A percentile compares a stretch with the other conserved stretches of the same genome.
Evolutionary conservation across 2,888 invertebrate genomes (phyloP).

Genomic region (Melieria crassipennis): DNA sequence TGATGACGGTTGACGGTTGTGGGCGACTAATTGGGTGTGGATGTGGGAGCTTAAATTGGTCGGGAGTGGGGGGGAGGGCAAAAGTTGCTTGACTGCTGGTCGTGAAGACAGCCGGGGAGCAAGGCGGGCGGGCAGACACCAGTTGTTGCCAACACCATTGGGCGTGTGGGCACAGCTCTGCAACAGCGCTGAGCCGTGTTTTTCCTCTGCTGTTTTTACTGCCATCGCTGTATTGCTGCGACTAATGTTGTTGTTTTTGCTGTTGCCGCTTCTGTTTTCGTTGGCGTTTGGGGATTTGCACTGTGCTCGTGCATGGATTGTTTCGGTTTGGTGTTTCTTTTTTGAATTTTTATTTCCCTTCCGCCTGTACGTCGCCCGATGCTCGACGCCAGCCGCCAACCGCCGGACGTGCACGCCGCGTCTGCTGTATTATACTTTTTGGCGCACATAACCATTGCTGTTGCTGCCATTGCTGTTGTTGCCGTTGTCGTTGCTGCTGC

Average conservation of each 20-base stretch:
- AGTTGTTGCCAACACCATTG: slow-evolving; percentile 32
- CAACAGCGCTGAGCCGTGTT: slow-evolving; percentile 42
- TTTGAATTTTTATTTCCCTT: slow-evolving; percentile 39
- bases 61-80: slow-evolving; percentile 46
- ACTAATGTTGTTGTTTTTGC: slow-evolving; percentile 28
- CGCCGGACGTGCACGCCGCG: slow-evolving; percentile 15
- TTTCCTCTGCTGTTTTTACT: slow-evolving; percentile 39
- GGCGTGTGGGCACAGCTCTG: slow-evolving; percentile 15
- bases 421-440: slow-evolving; percentile 33
- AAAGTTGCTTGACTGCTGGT: slow-evolving; percentile 28
- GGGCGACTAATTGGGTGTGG: slow-evolving; percentile 63
- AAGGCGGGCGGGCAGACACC: slow-evolving; percentile 11
- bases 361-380: slow-evolving; percentile 13
- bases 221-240: slow-evolving; percentile 28
- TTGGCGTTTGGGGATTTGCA: slow-evolving; percentile 38
- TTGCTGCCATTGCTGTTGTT: slow-evolving; percentile 24
- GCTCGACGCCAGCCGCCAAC: slow-evolving; percentile 9
- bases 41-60: slow-evolving; percentile 61
- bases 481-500: slow-evolving; percentile 17
- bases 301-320: slow-evolving; percentile 52
- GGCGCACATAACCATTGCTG: slow-evolving; percentile 31
- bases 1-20: slow-evolving; percentile 41
- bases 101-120: slow-evolving; percentile 24
- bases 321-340: slow-evolving; percentile 34
- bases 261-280: slow-evolving; percentile 33